Evolutionary conservation across 2,888 invertebrate genomes (phyloP), one percentile per base, ranked within the genome.

Genomic region (Caenorhabditis sp.): DNA sequence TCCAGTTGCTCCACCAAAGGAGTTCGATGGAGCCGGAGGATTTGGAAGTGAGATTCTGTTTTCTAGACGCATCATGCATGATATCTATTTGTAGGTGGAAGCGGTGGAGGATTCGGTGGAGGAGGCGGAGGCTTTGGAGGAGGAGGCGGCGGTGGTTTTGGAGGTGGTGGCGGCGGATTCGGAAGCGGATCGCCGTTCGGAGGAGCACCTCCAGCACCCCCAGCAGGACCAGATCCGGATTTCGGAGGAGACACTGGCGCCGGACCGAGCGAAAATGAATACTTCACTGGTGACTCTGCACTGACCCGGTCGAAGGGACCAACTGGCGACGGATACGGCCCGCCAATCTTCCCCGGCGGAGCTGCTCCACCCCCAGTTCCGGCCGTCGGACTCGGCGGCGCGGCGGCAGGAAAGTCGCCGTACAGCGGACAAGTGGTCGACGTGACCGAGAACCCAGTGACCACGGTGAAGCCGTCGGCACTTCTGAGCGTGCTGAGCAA

Each of bases 321-420:
- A 22, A 85, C 85, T 15, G 88, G 88, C 32, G 88, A 88, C 68
- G 88, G 88, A 17, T 88, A 87, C 46, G 88, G 87, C 45, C 86
- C 88, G 11, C 79, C 87, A 41, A 82, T 85, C 1, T 83, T 86
- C 71, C 85, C 84, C 6, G 87, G 82, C 45, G 82, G 82, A 32
- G 84, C 80, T n/a, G 78, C 82, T 22, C 87, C 87, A 53, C 88
- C 88, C 22, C 77, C 84, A 26, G 86, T 86, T 35, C 80, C 84
- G 15, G 59, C 82, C 11, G 80, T 83, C 52, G 81, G 80, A 39
- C 50, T 82, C 9, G 81, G 81, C 48, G 87, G 87, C 13, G 87
- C 80, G 4, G 87, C 87, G 13, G 87, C 87, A 20, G 88, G 88
- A 22, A 84, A 85, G 50, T 72, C 79, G 13, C 86, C 87, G 13